Evolutionary conservation across 2,888 invertebrate genomes (phyloP), one percentile per base, ranked within the genome.

Genomic region (Campoplex capitator): DNA sequence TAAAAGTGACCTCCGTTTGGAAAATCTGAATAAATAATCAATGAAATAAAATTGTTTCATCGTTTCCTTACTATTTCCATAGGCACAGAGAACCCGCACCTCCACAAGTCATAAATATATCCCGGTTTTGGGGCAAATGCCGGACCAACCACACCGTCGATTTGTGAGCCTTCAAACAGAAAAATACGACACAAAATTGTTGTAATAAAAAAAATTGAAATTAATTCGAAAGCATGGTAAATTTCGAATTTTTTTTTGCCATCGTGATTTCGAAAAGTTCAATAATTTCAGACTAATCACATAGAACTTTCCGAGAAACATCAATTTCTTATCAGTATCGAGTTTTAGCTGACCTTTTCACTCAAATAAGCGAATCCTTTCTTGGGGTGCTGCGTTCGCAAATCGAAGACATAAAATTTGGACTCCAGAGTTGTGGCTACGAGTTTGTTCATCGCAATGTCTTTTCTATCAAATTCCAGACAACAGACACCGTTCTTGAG

Each of bases 361-460:
- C 94, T 92, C 1, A 96, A 88, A 88, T 94, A 95, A 4, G 98
- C 96, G 94, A 98, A 99, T 4, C 99, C 99, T 94, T 97, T 98
- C 74, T 96, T 96, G 0, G 97, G 97, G 95, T 98, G 98, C 90
- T 98, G 97, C 0, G 98, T 98, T 89, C 98, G 96, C 89, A 98
- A 96, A 93, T 99, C 99, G 93, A 97, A 99, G 0, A 98, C 96
- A 93, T 97, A 97, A 85, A 99, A 97, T 89, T 98, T 98, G 0
- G 98, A 98, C 93, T 99, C 99, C 8, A 99, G 94, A 0, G 99
- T 98, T 0, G 99, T 98, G 0, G 97, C 98, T 0, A 97, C 97
- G 90, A 99, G 94, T 95, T 99, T 99, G 94, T 99, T 99, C 98
- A 99, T 99, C 86, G 97, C 96, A 92, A 99, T 99, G 92, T 99